Percentiles rank a stretch among this genome's conserved stretches.
Evolutionary conservation across 2,797 vertebrate species (phyloP).

Genomic region (Micropoecilia bifurca): DNA sequence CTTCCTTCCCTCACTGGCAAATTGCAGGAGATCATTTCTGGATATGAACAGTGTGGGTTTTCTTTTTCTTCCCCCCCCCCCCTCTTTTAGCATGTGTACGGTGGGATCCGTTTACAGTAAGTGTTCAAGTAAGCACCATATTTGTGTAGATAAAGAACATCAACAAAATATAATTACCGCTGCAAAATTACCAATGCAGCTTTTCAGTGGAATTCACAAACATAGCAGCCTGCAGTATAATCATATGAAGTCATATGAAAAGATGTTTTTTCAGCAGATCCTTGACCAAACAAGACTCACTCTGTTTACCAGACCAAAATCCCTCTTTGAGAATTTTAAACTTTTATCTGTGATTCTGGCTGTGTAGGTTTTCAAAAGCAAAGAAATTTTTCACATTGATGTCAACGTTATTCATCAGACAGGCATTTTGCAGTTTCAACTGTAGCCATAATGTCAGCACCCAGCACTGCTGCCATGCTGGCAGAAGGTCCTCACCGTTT

Average conservation of each 20-base stretch:
- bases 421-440: not conserved
- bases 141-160: slow-evolving; percentile 57
- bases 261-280: not conserved
- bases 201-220: not conserved
- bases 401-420: not conserved
- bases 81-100: slow-evolving; percentile 34
- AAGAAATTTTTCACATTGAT: not conserved
- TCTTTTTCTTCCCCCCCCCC: no score
- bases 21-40: slow-evolving; percentile 70
- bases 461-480: not conserved
- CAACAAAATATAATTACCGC: not conserved
- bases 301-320: not conserved
- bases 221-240: not conserved
- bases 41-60: slow-evolving; percentile 46
- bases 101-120: not conserved
- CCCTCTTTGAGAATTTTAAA: not conserved
- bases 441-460: not conserved
- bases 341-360: not conserved
- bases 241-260: not conserved
- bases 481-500: not conserved
- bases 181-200: not conserved
- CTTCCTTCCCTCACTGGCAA: slow-evolving; percentile 66
- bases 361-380: not conserved
- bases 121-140: slow-evolving; percentile 54
- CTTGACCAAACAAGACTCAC: not conserved